phyloP scores from a whole-genome alignment of 2,113 vertebrate genomes.

The Nothocercus julius region DNA sequence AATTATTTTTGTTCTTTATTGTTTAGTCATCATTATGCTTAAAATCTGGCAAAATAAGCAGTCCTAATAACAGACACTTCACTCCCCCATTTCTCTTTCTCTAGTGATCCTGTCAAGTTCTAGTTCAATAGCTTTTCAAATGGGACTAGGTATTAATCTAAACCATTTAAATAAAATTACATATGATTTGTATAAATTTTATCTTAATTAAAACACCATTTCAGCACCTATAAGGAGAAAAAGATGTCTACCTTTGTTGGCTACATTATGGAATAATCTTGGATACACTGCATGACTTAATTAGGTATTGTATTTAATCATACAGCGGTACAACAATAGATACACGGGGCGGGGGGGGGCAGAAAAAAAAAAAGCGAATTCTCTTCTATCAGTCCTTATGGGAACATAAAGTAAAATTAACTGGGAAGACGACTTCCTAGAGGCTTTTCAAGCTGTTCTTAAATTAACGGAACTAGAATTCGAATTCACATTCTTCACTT shows the following conservation, averaged over 20 bases:
- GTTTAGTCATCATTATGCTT: not conserved
- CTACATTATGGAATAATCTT: not conserved
- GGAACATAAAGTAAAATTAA: not conserved
- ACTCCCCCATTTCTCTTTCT: not conserved
- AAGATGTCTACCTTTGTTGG: not conserved
- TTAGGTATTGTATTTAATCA: not conserved
- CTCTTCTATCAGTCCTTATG: not conserved
- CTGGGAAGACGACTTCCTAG: not conserved
- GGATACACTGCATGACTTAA: not conserved
- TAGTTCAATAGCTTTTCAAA: not conserved
- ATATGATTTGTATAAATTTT: not conserved
- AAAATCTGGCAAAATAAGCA: not conserved
- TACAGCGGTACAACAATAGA: not conserved
- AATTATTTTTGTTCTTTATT: not conserved
- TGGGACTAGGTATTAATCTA: not conserved
- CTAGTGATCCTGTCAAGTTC: not conserved
- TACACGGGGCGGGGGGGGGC: not conserved
- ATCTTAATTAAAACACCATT: not conserved
- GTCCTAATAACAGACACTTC: not conserved
- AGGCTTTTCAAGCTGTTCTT: not conserved
- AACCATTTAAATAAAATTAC: not conserved
- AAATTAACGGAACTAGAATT: not conserved
- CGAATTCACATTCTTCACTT: not conserved
- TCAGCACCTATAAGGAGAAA: not conserved
- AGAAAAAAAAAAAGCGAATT: not conserved